Evolutionary conservation across 2,113 vertebrate species (phyloP), one percentile per base, ranked within the genome.

Genomic region (Macquaria australasica): DNA sequence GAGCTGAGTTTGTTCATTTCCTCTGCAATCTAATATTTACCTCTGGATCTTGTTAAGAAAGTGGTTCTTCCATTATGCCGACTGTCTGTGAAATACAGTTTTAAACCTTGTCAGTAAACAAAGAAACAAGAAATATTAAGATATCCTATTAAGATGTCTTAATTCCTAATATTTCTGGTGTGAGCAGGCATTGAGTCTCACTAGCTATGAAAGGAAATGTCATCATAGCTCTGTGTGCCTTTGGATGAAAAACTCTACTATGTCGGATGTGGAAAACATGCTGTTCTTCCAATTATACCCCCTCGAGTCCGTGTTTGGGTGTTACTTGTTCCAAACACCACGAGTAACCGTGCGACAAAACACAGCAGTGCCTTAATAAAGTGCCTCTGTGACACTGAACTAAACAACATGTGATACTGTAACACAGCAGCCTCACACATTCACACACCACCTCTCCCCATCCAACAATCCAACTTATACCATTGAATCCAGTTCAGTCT

Each of bases 401-500:
- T 76, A 63, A 84, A 76, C 34, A 81, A 64, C 73, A 81, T 60
- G 45, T 71, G 50, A 76, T 9, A 28, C 6, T n/a, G 73, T 10
- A 53, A 39, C 21, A 67, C 11, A 67, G 20, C 16, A 76, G 62
- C n/a, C 39, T 16, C 31, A 51, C 60, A n/a, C 56, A 41, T 20
- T 62, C 73, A 56, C 48, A 73, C 66, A 70, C 55, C 48, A 6
- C 25, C 51, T 18, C 41, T 56, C 51, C 62, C 67, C 73, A 28
- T 64, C 23, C 76, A 87, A 77, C 79, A 84, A 84, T 37, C 81
- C 62, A 82, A 72, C 31, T 66, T 88, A 45, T 96, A 96, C 96
- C 96, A 96, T 96, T 95, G 95, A 95, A 91, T 96, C 95, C 95
- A 93, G 91, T 77, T 92, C 92, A 83, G 89, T 90, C 87, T 87